A percentile compares a stretch with the other conserved stretches of the same genome.
These are phyloP conservation scores for Lycaena phlaeas DNA, from an alignment of 2,888 invertebrate genomes.

Conservation along the genomic window DNA sequence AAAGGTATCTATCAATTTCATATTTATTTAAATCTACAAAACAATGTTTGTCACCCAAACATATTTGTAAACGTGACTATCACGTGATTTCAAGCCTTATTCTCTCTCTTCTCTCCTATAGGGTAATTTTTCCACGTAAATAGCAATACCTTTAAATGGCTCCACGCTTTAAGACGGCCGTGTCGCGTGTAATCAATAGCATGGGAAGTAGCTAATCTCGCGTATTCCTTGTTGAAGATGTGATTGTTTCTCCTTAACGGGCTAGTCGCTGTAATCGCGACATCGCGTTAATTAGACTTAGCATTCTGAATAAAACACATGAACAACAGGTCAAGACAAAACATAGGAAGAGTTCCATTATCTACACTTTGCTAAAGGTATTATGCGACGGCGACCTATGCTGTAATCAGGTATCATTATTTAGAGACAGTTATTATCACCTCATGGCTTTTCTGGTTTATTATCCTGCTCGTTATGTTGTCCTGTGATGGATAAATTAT, in stretches of 20 bases:
- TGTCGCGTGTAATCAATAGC: conserved; percentile 14
- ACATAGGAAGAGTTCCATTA: conserved; percentile 30
- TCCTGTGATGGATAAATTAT: conserved; percentile 69
- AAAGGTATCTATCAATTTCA: no score
- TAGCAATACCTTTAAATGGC: no score
- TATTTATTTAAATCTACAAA: no score
- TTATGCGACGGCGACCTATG: conserved; percentile 37
- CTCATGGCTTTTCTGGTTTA: conserved; percentile 71
- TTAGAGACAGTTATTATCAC: conserved; percentile 71
- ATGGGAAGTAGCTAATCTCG: conserved; percentile 41
- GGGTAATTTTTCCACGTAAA: no score
- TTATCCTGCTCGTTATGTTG: conserved; percentile 72
- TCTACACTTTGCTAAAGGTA: conserved; percentile 24
- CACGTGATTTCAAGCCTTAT: no score
- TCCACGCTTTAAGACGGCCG: no score
- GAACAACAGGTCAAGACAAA: conserved; percentile 40
- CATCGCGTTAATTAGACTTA: conserved; percentile 67
- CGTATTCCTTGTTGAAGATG: conserved; percentile 52
- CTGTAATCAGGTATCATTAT: conserved; percentile 70
- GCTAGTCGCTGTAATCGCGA: conserved; percentile 55
- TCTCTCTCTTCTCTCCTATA: no score
- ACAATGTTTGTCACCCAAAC: no score
- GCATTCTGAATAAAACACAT: conserved; percentile 46
- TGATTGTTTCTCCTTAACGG: conserved; percentile 69
- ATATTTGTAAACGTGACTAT: no score